Base-by-base conservation (phyloP, 2,888 invertebrate species). In the Drosophila acutilabella region DNA sequence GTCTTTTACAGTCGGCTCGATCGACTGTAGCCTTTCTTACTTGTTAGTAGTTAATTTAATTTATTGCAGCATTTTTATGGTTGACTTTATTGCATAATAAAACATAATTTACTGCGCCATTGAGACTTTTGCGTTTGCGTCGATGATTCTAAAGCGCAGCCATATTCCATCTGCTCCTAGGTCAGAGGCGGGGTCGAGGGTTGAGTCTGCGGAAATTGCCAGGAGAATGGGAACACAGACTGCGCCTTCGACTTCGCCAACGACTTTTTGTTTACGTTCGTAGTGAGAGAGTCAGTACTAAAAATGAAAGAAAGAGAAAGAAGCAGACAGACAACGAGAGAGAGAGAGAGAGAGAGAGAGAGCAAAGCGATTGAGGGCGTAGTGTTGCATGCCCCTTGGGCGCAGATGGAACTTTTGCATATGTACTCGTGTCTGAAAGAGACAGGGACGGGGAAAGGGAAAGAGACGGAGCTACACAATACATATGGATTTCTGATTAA, bases 31-130 rank as follows among this genome's bases (percentile, higher is more conserved):
- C n/a, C n/a, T n/a, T n/a, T n/a, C n/a, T n/a, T n/a, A n/a, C n/a
- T n/a, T n/a, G n/a, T n/a, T n/a, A 91, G 91, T 91, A 92, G 92
- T 92, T 92, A 92, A 92, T 92, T 92, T 92, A 92, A 92, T 92
- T 92, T 92, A 92, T 92, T 91, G 91, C 91, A 89, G 91, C 91
- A 91, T 92, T 92, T 92, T 92, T 92, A 92, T 92, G 92, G 92
- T 89, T 91, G 92, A 92, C 92, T 92, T 92, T 92, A 92, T 92
- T 92, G 92, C 92, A 92, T 92, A 92, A 91, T 92, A 92, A 92
- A 92, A 92, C 91, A 92, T 92, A 92, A 92, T 92, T 92, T 92
- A 92, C 91, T 90, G 91, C 91, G 89, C 89, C 89, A 90, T 90
- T 89, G 91, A 90, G 90, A 91, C 89, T 86, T 81, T 82, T 86